Base-by-base conservation (phyloP, 2,113 vertebrate genomes). In the Irena cyanogastra region DNA sequence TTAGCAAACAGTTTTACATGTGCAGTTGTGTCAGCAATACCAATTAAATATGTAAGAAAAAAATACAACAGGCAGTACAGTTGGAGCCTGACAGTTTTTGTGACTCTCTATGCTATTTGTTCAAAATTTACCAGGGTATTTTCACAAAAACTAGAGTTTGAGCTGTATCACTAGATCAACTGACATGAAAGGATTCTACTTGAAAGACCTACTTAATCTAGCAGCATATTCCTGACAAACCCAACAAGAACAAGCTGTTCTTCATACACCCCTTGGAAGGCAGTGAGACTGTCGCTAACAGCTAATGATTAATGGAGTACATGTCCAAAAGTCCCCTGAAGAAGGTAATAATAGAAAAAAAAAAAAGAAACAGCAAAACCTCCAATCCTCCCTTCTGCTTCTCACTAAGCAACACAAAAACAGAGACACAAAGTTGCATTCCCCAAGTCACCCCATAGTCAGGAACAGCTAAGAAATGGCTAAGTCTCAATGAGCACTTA, bases 341-440 rank as follows among this genome's bases (percentile, higher is more conserved):
- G 28, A 83, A 89, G 54, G 60, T 39, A 60, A 26, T 35, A 52
- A 71, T 15, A 24, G 16, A 31, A 37, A 45, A 35, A 20, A 28
- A 59, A 35, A 24, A 16, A 64, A 31, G 2, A n/a, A 75, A 22
- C 5, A 39, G 17, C 23, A 53, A 41, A 57, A 65, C 5, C 11
- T 82, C 21, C 69, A 74, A 9, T 59, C 30, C 7, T 68, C 24
- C 35, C 28, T 35, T 82, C 52, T 71, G 65, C 19, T 60, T 82
- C 82, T 64, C 57, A 50, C 56, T 42, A 49, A 91, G 56, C 44
- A 56, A 22, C 24, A 68, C 3, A 1, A 75, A 75, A 71, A 71
- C 0, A 37, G 14, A 84, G 37, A 81, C 8, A 47, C 2, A 2
- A 6, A 10, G 20, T 6, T 75, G 47, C 27, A 2, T 27, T 65